Conservation (phyloP, 2,888 invertebrate genomes). For the Ophioninae sp. region DNA sequence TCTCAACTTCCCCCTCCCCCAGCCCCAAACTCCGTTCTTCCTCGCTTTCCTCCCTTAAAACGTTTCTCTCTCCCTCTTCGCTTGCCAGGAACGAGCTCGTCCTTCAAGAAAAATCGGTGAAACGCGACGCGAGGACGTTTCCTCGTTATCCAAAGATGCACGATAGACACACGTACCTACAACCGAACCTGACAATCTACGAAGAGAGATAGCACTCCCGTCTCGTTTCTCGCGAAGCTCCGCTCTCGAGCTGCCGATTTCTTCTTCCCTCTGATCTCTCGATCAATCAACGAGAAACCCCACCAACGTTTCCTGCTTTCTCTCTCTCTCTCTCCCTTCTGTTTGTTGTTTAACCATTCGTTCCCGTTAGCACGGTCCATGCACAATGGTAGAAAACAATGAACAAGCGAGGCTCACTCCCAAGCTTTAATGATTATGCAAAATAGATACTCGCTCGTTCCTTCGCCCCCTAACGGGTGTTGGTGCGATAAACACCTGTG, state of each 20-base stretch:
- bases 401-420: slow-evolving; percentile 25
- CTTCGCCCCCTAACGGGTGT: not conserved
- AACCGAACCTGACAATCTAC: not conserved
- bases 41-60: not conserved
- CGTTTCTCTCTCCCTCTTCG: slow-evolving; percentile 12
- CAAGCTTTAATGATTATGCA: slow-evolving; percentile 52
- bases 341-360: slow-evolving; percentile 42
- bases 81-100: slow-evolving; percentile 35
- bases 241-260: slow-evolving; percentile 64
- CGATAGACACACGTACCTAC: slow-evolving; percentile 24
- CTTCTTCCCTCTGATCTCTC: slow-evolving; percentile 67
- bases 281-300: slow-evolving; percentile 67
- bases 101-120: slow-evolving; percentile 66
- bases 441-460: slow-evolving; percentile 42
- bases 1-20: slow-evolving; percentile 13
- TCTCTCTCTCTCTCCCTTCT: not conserved
- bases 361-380: not conserved
- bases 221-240: slow-evolving; percentile 50
- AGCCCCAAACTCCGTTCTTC: too few species aligned
- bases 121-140: slow-evolving; percentile 66
- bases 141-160: slow-evolving; percentile 68
- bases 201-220: slow-evolving; percentile 23
- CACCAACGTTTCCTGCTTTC: not conserved
- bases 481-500: slow-evolving; percentile 10
- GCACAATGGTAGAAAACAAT: slow-evolving; percentile 40